phyloP scores from a whole-genome alignment of 2,113 vertebrate genomes.

The Neogobius melanostomus region DNA sequence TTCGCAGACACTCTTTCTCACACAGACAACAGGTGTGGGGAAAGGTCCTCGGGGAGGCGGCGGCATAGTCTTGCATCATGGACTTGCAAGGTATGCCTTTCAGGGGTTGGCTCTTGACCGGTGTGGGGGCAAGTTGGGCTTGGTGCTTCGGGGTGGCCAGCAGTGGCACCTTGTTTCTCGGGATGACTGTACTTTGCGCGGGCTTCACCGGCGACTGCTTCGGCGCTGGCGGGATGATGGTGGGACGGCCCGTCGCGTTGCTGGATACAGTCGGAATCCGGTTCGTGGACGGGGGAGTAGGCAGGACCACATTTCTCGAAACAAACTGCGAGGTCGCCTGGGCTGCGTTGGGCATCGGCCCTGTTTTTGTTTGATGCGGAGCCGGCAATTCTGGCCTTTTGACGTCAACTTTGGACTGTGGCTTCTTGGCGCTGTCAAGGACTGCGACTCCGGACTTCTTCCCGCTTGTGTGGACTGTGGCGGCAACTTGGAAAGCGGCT shows the following conservation, averaged over 20 bases:
- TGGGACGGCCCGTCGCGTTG: fast-evolving
- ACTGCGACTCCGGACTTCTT: neutral
- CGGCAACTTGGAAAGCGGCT: neutral
- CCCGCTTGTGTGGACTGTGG: neutral
- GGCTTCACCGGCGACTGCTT: too few relatives aligned
- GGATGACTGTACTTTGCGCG: too few relatives aligned
- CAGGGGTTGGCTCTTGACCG: slow-evolving; percentile 12
- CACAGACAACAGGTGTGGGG: slow-evolving; percentile 97
- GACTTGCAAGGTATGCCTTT: slow-evolving; percentile 83
- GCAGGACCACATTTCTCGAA: neutral
- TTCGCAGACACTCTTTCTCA: slow-evolving; percentile 89
- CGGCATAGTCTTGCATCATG: slow-evolving; percentile 95
- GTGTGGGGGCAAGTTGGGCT: neutral
- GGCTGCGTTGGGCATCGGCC: neutral
- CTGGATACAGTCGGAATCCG: neutral
- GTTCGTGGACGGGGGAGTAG: neutral
- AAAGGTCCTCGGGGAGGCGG: slow-evolving; percentile 87
- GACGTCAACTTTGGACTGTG: neutral
- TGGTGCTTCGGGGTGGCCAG: neutral
- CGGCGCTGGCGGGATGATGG: slow-evolving; percentile 20
- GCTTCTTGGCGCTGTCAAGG: slow-evolving; percentile 1
- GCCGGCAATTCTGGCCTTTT: neutral
- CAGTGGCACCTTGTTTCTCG: too few relatives aligned
- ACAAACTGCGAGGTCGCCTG: neutral
- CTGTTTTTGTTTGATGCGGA: neutral